Conservation (phyloP, 2,113 vertebrate genomes). For the Donacobius atricapilla region DNA sequence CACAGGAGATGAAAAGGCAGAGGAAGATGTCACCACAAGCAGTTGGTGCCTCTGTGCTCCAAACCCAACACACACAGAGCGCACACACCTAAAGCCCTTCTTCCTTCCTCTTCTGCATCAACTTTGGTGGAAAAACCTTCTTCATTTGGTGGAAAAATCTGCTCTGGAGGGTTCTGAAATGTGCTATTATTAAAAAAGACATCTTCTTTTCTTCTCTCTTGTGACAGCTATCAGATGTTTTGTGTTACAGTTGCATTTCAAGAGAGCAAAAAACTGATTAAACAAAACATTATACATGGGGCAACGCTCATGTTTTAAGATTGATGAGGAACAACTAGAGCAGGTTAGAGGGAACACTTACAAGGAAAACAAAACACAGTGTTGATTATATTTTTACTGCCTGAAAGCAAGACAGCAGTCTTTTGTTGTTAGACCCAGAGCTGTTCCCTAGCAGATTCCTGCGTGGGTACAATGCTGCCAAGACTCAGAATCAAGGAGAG, state of each 20-base stretch:
- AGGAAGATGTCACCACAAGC: background rate
- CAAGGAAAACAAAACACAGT: background rate
- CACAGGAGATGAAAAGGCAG: background rate
- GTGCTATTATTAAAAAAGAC: background rate
- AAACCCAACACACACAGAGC: background rate
- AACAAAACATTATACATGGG: background rate
- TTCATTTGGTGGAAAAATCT: background rate
- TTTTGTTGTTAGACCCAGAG: background rate
- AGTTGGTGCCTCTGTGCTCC: background rate
- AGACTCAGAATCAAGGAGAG: background rate
- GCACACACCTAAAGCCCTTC: background rate
- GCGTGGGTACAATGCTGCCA: fast-evolving
- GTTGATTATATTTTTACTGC: background rate
- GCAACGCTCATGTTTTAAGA: background rate
- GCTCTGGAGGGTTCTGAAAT: background rate
- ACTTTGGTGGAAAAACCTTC: background rate
- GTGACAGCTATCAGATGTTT: background rate
- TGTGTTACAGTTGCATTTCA: background rate
- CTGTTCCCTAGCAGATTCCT: background rate
- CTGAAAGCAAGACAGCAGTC: background rate
- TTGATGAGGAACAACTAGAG: background rate
- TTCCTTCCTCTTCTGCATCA: background rate
- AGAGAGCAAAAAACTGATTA: background rate
- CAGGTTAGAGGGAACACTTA: background rate
- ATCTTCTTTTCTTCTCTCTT: background rate